Percentiles rank a stretch among this genome's conserved stretches.
These are phyloP conservation scores for Eospalax fontanierii DNA, from an alignment of 2,797 vertebrate species.

Conservation along the genomic window DNA sequence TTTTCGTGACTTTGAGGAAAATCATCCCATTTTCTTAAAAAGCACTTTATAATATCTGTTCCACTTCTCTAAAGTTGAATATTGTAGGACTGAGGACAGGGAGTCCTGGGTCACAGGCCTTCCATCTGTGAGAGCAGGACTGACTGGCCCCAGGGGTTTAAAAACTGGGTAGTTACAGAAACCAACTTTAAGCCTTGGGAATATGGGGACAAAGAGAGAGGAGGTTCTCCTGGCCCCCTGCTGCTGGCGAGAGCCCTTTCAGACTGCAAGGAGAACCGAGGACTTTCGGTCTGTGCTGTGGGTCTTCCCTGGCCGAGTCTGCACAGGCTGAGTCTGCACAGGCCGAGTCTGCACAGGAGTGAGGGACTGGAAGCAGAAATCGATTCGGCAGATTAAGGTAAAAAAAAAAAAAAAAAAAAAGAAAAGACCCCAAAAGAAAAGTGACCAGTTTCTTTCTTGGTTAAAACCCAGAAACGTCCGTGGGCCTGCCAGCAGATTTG, in stretches of 20 bases:
- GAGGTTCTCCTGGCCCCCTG: fast-evolving
- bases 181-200: not conserved
- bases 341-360: too few species aligned
- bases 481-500: too few species aligned
- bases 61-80: not conserved
- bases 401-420: too few species aligned
- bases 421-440: too few species aligned
- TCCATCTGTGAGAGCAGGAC: not conserved
- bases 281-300: not conserved
- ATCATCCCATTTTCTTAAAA: not conserved
- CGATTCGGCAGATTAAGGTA: too few species aligned
- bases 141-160: not conserved
- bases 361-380: too few species aligned
- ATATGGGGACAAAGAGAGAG: too few species aligned
- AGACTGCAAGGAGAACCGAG: not conserved
- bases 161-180: not conserved
- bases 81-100: not conserved
- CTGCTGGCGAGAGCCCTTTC: not conserved
- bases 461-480: too few species aligned
- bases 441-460: too few species aligned
- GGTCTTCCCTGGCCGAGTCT: too few species aligned
- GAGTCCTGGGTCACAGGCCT: not conserved
- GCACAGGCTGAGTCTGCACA: too few species aligned
- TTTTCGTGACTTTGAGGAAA: not conserved
- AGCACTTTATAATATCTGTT: not conserved